phyloP scores from a whole-genome alignment of 2,797 vertebrate species.

The Chloroceryle inda region DNA sequence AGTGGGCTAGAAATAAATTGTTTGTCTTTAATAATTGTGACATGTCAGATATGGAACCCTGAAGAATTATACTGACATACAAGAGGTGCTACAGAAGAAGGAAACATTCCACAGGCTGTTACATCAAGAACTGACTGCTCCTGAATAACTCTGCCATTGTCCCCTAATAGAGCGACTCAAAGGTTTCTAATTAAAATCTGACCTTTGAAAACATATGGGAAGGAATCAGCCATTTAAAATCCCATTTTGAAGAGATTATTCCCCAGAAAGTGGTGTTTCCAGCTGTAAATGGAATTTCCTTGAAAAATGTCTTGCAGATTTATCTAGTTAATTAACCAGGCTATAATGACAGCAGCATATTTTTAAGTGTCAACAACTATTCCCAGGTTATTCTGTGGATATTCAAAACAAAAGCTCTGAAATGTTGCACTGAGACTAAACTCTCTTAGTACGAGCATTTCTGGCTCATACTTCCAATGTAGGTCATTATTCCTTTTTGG shows the following conservation, averaged over 20 bases:
- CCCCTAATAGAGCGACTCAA: not conserved
- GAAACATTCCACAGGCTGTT: not conserved
- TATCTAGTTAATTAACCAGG: not conserved
- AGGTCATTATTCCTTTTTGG: not conserved
- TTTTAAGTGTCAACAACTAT: not conserved
- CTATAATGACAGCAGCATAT: not conserved
- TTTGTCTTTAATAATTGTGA: not conserved
- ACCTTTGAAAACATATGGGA: conserved; percentile 24
- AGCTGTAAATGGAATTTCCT: not conserved
- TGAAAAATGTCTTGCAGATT: not conserved
- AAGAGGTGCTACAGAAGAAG: not conserved
- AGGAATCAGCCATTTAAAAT: not conserved
- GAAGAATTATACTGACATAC: not conserved
- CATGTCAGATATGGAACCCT: not conserved
- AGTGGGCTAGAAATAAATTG: not conserved
- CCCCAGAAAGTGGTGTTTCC: not conserved
- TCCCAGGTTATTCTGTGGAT: not conserved
- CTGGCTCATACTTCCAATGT: not conserved
- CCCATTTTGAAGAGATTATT: not conserved
- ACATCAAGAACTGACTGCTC: not conserved
- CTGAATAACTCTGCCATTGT: not conserved
- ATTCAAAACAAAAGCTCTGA: not conserved
- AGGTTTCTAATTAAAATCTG: conserved; percentile 46
- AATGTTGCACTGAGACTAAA: not conserved
- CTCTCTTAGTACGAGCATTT: not conserved